These are phyloP conservation scores for Tragelaphus scriptus DNA, from an alignment of 2,113 vertebrate species.

Conservation along the genomic window DNA sequence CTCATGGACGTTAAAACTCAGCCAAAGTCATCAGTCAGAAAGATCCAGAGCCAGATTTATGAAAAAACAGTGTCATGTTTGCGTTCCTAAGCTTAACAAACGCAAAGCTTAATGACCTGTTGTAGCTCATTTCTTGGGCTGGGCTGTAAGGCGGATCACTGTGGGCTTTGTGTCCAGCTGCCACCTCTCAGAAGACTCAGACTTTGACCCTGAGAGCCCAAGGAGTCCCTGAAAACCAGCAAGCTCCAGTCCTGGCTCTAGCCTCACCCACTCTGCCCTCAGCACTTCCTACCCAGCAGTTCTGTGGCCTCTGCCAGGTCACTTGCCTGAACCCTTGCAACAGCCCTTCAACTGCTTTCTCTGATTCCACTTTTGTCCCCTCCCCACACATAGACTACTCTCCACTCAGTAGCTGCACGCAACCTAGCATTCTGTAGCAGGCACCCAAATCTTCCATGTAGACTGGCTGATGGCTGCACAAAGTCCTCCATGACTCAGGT, in stretches of 20 bases:
- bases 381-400: neutral
- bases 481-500: neutral
- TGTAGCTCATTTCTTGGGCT: neutral
- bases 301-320: accelerated
- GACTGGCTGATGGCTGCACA: neutral
- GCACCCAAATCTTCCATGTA: neutral
- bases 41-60: neutral
- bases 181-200: neutral
- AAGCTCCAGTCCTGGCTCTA: neutral
- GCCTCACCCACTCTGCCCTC: neutral
- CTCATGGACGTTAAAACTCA: neutral
- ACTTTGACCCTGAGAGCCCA: neutral
- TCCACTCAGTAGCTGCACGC: neutral
- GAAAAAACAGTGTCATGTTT: neutral
- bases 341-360: neutral
- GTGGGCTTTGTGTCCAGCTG: neutral
- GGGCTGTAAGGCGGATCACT: neutral
- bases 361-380: neutral
- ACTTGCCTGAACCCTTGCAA: neutral
- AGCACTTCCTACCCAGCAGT: neutral
- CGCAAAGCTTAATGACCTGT: neutral
- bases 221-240: neutral
- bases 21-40: neutral
- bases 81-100: neutral
- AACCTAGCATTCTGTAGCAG: neutral